Percentiles rank a stretch among this genome's conserved stretches.
Evolutionary conservation across 2,888 invertebrate genomes (phyloP).

Genomic region (Cheilosia impressa): DNA sequence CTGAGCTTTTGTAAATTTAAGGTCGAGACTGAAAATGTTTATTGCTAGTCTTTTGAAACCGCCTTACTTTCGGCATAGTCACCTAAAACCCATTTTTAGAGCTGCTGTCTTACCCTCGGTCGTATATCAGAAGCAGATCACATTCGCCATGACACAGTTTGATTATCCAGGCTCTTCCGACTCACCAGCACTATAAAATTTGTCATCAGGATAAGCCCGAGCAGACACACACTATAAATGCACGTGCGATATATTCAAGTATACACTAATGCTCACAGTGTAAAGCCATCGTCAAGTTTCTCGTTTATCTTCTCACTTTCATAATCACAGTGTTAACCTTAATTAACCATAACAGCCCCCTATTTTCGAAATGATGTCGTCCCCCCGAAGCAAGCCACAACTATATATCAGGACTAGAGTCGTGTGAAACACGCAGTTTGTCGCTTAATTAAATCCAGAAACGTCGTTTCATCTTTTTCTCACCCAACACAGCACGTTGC

Average conservation of each 20-base stretch:
- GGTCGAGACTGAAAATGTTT: too few species aligned
- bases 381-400: background rate
- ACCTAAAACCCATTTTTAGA: too few species aligned
- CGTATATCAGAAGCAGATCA: too few species aligned
- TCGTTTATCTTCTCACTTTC: conserved; percentile 44
- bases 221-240: background rate
- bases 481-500: conserved; percentile 21
- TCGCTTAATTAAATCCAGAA: conserved; percentile 60
- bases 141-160: too few species aligned
- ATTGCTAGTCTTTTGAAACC: too few species aligned
- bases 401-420: background rate
- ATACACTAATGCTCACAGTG: conserved; percentile 12
- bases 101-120: too few species aligned
- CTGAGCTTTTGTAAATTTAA: too few species aligned
- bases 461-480: conserved; percentile 33
- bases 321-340: conserved; percentile 49
- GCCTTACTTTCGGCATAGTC: too few species aligned
- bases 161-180: too few species aligned
- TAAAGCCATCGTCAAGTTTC: conserved; percentile 34
- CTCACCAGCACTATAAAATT: too few species aligned
- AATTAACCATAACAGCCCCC: conserved; percentile 48
- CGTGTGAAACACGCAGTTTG: conserved; percentile 57
- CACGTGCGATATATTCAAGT: conserved; percentile 40
- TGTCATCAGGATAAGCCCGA: too few species aligned
- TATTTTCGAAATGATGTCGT: conserved; percentile 21